Evolutionary conservation across 2,113 vertebrate species (phyloP), one percentile per base, ranked within the genome.

Genomic region (Hippolais icterina): DNA sequence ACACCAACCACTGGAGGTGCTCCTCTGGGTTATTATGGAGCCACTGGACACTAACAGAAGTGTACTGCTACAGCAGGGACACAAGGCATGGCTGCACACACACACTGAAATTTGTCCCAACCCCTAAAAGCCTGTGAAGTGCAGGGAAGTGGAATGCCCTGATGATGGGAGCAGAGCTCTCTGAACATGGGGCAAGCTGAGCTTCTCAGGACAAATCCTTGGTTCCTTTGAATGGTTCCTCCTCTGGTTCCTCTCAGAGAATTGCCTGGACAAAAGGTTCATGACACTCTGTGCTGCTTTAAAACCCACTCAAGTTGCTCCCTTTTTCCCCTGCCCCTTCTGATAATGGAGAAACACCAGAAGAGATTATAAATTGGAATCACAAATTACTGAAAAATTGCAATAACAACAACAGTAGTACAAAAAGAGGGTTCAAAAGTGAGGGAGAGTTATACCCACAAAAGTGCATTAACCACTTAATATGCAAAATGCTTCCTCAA

Each of bases 1-100:
- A 1, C 25, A 6, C 2, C 2, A 3, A 4, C 9, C 41, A 8
- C 41, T 64, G 64, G 11, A 61, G n/a, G 2, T 41, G 37, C n/a
- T 74, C 24, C 39, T 69, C 39, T 35, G 71, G 16, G 35, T n/a
- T 71, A 2, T 41, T 31, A 0, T 2, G 2, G 39, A 28, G 25
- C 70, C 60, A 2, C n/a, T 75, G 65, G 78, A 5, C 31, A 15
- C 39, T 52, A 46, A 12, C 22, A 53, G 81, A 68, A 27, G 18
- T 35, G 44, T n/a, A 3, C 25, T 42, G 50, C 41, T 29, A 6
- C 23, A 16, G 63, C 42, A 49, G 52, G 60, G 42, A 79, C 19
- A 19, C n/a, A 7, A 10, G 20, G 24, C 12, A 4, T 25, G 46
- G 23, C 24, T 47, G 50, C 54, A 12, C 14, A 13, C 65, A 49